Percentiles rank a stretch among this genome's conserved stretches.
These are phyloP conservation scores for western clawed frog (Xenopus tropicalis) DNA, from an alignment of 2,113 vertebrate species.

Conservation along the genomic window UCB_Xtro_10.0 CM004448.2:35039001-35039500, in stretches of 20 bases:
- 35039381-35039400: too few relatives aligned
- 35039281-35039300: slow-evolving; percentile 3
- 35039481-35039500: too few relatives aligned
- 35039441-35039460: too few relatives aligned
- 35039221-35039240: slow-evolving; percentile 88
- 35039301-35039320: too few relatives aligned
- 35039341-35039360: too few relatives aligned
- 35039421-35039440: too few relatives aligned
- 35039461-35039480: too few relatives aligned
- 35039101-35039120: slow-evolving; percentile 79
- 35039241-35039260: slow-evolving; percentile 67
- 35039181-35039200: slow-evolving; percentile 81
- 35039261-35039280: slow-evolving; percentile 59
- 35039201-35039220: slow-evolving; percentile 88
- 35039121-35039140: slow-evolving; percentile 75
- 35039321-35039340: too few relatives aligned
- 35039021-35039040: slow-evolving; percentile 81
- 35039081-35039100: slow-evolving; percentile 73
- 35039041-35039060: slow-evolving; percentile 86
- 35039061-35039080: slow-evolving; percentile 80
- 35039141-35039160: slow-evolving; percentile 85
- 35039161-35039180: slow-evolving; percentile 83
- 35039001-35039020: slow-evolving; percentile 74
- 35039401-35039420: too few relatives aligned
- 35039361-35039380: too few relatives aligned